phyloP scores from a whole-genome alignment of 2,113 vertebrate species.

The Antigone vipio region DNA sequence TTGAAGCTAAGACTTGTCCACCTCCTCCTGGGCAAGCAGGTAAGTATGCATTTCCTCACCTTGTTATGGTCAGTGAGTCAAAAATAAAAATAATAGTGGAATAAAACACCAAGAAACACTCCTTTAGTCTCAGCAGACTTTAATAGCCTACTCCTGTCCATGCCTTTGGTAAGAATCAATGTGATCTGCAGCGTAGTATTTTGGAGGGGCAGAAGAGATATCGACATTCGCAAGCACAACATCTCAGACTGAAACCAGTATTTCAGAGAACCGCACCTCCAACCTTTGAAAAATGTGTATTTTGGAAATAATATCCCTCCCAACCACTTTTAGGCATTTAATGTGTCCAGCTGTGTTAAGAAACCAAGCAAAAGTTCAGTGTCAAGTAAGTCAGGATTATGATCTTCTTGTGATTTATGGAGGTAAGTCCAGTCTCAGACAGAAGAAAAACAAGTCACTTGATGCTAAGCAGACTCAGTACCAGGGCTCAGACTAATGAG shows the following conservation, averaged over 20 bases:
- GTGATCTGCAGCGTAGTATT: neutral
- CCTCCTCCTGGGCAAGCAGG: neutral
- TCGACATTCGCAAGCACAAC: neutral
- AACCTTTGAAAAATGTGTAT: constrained; percentile 5
- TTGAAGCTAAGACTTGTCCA: neutral
- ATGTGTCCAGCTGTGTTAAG: neutral
- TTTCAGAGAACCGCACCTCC: neutral
- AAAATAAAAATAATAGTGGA: neutral
- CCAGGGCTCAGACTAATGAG: constrained; percentile 53
- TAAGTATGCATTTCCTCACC: neutral
- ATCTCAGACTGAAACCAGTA: neutral
- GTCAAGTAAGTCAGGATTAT: constrained; percentile 32
- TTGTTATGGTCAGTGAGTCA: neutral
- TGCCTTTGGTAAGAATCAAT: neutral
- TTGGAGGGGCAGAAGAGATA: neutral
- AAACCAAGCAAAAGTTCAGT: constrained; percentile 19
- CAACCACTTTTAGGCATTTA: neutral
- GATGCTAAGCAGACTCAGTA: constrained; percentile 65
- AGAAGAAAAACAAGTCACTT: constrained; percentile 64
- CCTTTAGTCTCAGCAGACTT: neutral
- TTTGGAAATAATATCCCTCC: constrained; percentile 31
- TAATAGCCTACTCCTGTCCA: neutral
- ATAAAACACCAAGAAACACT: neutral
- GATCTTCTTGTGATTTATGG: constrained; percentile 31
- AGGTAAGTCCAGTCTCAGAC: constrained; percentile 46